Evolutionary conservation across 2,797 vertebrate species (phyloP).

Genomic region (Vespertilio murinus): DNA sequence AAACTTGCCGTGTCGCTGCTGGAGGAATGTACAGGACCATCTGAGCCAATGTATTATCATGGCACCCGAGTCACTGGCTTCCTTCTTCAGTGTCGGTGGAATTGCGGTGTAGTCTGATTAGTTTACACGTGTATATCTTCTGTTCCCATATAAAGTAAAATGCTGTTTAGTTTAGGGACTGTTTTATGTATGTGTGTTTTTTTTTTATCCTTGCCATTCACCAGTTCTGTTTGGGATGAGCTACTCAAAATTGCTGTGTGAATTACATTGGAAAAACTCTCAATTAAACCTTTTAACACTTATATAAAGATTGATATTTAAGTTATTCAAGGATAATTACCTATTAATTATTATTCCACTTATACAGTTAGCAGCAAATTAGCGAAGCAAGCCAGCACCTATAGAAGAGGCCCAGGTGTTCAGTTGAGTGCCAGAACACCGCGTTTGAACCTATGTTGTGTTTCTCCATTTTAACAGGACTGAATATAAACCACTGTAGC

Average conservation of each 20-base stretch:
- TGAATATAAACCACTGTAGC: neutral
- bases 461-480: slow-evolving; percentile 22
- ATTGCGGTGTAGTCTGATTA: neutral
- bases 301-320: neutral
- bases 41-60: neutral
- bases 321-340: slow-evolving; percentile 1
- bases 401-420: neutral
- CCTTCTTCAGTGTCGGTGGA: neutral
- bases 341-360: slow-evolving; percentile 21
- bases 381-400: neutral
- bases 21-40: neutral
- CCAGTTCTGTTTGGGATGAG: neutral
- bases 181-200: neutral
- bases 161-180: neutral
- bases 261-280: slow-evolving; percentile 19
- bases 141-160: neutral
- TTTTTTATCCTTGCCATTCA: neutral
- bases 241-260: neutral
- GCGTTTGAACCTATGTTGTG: neutral
- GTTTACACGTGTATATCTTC: neutral
- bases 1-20: neutral
- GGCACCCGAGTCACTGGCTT: neutral
- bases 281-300: slow-evolving; percentile 10
- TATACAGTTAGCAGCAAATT: neutral
- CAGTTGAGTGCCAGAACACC: neutral